Evolutionary conservation across 2,888 invertebrate species (phyloP).

Genomic region (Acanthosepion pharaonis): DNA sequence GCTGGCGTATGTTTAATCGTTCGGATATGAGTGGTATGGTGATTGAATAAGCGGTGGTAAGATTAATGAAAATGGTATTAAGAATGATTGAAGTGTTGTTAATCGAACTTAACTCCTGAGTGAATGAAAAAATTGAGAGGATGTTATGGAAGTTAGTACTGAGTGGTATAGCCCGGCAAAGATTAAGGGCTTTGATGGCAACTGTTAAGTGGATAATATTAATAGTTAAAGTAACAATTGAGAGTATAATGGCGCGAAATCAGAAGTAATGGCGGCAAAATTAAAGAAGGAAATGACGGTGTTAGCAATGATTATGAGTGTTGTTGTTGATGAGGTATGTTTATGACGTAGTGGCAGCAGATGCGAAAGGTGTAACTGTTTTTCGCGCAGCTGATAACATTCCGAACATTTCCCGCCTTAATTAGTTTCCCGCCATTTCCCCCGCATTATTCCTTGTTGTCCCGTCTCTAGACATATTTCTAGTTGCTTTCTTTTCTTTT

Average conservation of each 20-base stretch:
- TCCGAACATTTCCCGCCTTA: neutral
- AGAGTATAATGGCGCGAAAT: neutral
- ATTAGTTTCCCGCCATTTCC: neutral
- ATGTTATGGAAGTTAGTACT: neutral
- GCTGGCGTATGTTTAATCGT: neutral
- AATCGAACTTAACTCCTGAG: neutral
- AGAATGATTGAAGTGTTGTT: neutral
- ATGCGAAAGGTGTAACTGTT: neutral
- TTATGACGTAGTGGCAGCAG: neutral
- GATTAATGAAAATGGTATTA: neutral
- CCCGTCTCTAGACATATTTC: neutral
- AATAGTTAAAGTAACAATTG: neutral
- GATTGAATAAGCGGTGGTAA: neutral
- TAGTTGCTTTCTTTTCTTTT: neutral
- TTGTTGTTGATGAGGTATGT: neutral
- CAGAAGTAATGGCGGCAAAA: neutral
- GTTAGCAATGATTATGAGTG: neutral
- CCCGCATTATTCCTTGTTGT: neutral
- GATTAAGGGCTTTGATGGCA: neutral
- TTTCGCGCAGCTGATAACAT: neutral
- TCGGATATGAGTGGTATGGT: neutral
- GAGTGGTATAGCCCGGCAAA: neutral
- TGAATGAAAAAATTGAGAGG: neutral
- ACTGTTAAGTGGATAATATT: neutral
- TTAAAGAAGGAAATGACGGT: neutral